Evolutionary conservation across 2,888 invertebrate genomes (phyloP), one percentile per base, ranked within the genome.

Genomic region (Druceiella hillmani): DNA sequence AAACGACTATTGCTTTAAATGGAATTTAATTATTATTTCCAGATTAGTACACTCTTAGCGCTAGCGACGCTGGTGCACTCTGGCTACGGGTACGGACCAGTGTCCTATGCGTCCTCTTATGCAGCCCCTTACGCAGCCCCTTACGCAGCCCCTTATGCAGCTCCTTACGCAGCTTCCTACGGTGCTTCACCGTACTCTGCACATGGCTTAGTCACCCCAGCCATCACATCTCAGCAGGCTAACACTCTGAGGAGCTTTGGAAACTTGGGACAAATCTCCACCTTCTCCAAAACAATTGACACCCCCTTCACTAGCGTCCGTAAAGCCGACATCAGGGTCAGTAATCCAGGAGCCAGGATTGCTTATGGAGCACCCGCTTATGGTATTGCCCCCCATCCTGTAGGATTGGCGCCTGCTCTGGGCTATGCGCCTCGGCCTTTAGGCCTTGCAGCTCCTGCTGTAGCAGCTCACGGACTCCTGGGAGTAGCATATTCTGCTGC

Each of bases 261-360:
- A 38, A 77, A 77, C 54, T 55, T 77, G 41, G 75, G 74, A 26
- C 66, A 66, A 53, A 59, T 73, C 28, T 75, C 76, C 28, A 73
- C 74, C 43, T 71, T 74, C 55, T 65, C 69, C 34, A 78, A 76
- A 55, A 70, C 71, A 48, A 68, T 77, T 55, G 70, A 74, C 51
- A 77, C 77, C 4, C 76, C 78, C 17, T 77, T 64, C 63, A 75
- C 75, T 43, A 75, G 72, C 53, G 73, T 72, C 28, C 66, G 72
- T 56, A 76, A 76, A 53, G 60, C 71, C 35, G 75, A 76, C 54
- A 70, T 76, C 15, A 67, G 76, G 15, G 69, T 76, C 7, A 69
- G 66, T 53, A 76, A 72, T 55, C 68, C 68, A 27, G 65, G 64
- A 43, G 33, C 55, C 48, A 50, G 37, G 48, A 53, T 33, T 41